A percentile compares a stretch with the other conserved stretches of the same genome.
Evolutionary conservation across 1,140 invertebrate species (phyloP).

Genomic region (Leptopilina boulardi): DNA sequence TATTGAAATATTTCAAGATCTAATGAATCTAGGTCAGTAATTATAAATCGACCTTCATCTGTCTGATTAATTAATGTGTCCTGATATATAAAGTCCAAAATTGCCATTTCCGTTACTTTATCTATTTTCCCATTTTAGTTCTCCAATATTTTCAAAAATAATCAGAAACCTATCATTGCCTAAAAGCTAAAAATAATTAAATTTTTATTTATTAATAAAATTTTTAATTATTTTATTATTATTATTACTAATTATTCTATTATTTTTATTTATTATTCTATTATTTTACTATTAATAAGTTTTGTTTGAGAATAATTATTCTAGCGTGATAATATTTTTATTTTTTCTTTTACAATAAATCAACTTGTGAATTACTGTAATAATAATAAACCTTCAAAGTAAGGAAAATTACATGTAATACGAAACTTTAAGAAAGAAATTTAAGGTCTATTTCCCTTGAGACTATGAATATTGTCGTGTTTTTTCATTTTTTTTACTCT

Average conservation of each 20-base stretch:
- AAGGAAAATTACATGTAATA: not conserved
- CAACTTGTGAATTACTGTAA: not conserved
- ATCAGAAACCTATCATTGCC: not conserved
- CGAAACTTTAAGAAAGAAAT: not conserved
- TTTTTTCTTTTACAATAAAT: not conserved
- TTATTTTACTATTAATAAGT: too few species aligned
- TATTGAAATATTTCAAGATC: not conserved
- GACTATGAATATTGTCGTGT: not conserved
- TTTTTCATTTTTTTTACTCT: not conserved
- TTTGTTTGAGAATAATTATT: too few species aligned
- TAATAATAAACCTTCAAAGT: not conserved
- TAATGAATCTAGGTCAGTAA: constrained; percentile 5
- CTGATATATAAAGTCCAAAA: not conserved
- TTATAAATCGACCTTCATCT: constrained; percentile 12
- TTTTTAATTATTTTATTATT: too few species aligned
- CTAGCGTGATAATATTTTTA: too few species aligned
- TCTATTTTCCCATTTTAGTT: not conserved
- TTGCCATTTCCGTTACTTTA: not conserved
- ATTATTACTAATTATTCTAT: too few species aligned
- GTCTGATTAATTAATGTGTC: constrained; percentile 7
- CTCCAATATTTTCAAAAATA: not conserved
- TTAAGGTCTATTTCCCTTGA: not conserved
- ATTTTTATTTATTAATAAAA: too few species aligned
- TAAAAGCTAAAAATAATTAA: too few species aligned
- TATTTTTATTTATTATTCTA: too few species aligned